phyloP scores from a whole-genome alignment of 2,888 invertebrate species.

The Adineta ricciae region DNA sequence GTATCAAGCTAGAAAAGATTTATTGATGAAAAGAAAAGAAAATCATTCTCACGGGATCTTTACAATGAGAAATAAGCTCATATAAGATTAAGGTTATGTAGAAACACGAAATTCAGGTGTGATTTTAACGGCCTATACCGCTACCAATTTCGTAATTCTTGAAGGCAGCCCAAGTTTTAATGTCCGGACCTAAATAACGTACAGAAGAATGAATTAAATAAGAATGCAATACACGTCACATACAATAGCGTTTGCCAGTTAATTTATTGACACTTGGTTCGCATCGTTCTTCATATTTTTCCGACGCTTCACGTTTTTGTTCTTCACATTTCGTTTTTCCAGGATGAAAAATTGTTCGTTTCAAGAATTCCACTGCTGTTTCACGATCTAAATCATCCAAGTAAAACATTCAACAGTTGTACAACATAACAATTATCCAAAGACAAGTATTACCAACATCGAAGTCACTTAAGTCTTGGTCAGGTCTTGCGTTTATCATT shows the following conservation, averaged over 20 bases:
- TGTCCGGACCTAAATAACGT: not conserved
- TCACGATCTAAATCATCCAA: not conserved
- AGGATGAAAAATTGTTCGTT: slow-evolving; percentile 1
- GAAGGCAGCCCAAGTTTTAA: not conserved
- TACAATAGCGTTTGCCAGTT: not conserved
- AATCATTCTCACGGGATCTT: not conserved
- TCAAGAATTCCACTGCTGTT: not conserved
- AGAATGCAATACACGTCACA: not conserved
- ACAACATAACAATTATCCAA: not conserved
- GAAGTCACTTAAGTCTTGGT: not conserved
- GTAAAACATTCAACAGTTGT: not conserved
- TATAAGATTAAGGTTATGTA: not conserved
- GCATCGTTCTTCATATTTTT: slow-evolving; percentile 10
- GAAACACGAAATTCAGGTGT: not conserved
- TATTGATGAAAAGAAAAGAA: not conserved
- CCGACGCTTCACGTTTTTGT: slow-evolving; percentile 7
- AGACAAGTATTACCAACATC: not conserved
- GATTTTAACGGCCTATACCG: not conserved
- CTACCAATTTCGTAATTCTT: slow-evolving; percentile 4
- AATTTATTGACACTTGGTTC: slow-evolving; percentile 5
- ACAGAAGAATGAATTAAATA: too few species aligned
- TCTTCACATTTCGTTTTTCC: slow-evolving; percentile 11
- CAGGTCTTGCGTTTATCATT: not conserved
- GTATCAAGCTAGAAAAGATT: not conserved
- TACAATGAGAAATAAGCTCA: not conserved